phyloP scores from a whole-genome alignment of 2,113 vertebrate genomes.

The Sialia sialis region DNA sequence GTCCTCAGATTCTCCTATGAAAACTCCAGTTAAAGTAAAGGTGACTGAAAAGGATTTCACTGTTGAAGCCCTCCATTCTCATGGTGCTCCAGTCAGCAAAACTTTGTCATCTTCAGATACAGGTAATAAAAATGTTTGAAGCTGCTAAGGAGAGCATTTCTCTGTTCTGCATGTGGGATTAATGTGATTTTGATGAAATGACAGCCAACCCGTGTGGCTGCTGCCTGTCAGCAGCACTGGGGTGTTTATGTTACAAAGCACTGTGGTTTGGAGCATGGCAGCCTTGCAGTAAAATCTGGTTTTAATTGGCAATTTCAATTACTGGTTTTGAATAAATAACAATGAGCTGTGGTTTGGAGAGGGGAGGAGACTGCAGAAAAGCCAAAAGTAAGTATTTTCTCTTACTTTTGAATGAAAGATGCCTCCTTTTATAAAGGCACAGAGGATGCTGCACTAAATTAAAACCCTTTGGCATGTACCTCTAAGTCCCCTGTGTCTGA shows the following conservation, averaged over 20 bases:
- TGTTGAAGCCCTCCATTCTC: conserved; percentile 72
- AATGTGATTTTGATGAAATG: not conserved
- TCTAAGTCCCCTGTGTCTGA: not conserved
- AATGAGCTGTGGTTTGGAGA: not conserved
- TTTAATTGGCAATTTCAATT: not conserved
- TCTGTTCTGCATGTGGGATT: not conserved
- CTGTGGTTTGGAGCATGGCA: not conserved
- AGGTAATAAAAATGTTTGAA: conserved; percentile 58
- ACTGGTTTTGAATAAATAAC: not conserved
- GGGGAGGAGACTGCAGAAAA: not conserved
- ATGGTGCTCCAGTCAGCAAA: conserved; percentile 84
- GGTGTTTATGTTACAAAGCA: not conserved
- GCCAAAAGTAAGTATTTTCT: not conserved
- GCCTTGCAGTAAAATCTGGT: not conserved
- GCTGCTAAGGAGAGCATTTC: not conserved
- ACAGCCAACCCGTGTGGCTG: not conserved
- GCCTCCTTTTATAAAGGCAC: not conserved
- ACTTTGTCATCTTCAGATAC: conserved; percentile 94
- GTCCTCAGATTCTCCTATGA: conserved; percentile 79
- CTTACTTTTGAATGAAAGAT: not conserved
- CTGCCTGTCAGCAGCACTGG: not conserved
- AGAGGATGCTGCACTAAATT: not conserved
- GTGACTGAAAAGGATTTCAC: conserved; percentile 85
- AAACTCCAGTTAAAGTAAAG: conserved; percentile 77
- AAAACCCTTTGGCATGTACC: not conserved